Conservation (phyloP, 2,888 invertebrate species). For the Chymomyza amoena region DNA sequence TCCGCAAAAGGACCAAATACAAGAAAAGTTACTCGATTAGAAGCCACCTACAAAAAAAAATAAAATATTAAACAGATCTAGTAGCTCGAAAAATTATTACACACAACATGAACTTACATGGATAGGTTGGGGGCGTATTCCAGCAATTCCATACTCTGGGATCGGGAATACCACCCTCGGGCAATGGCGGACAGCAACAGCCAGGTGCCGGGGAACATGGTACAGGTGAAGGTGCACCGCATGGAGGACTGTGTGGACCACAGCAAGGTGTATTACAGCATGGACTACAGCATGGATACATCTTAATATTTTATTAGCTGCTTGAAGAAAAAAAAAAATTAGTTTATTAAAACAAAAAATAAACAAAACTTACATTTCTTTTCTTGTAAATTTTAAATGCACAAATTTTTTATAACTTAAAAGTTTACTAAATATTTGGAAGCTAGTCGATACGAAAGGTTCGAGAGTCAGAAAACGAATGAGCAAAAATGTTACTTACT, state of each 20-base stretch:
- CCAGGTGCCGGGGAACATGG: slow-evolving; percentile 72
- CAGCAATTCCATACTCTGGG: slow-evolving; percentile 76
- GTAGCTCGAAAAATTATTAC: too few relatives aligned
- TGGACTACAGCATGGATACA: slow-evolving; percentile 65
- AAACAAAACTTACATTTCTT: slow-evolving; percentile 11
- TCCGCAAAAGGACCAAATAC: too few relatives aligned
- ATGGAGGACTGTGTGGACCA: slow-evolving; percentile 51
- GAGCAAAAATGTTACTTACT: slow-evolving; percentile 12
- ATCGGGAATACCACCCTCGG: slow-evolving; percentile 74
- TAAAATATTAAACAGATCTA: too few relatives aligned
- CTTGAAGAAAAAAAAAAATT: not conserved
- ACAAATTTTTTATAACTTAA: slow-evolving; percentile 36
- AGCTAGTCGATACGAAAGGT: slow-evolving; percentile 53
- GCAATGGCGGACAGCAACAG: slow-evolving; percentile 69
- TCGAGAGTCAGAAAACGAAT: slow-evolving; percentile 60
- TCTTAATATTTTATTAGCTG: slow-evolving; percentile 48
- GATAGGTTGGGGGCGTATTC: slow-evolving; percentile 79
- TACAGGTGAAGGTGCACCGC: slow-evolving; percentile 69
- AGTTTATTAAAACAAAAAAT: not conserved
- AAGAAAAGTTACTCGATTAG: not conserved
- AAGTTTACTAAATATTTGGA: slow-evolving; percentile 27
- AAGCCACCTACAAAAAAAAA: not conserved
- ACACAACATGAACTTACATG: slow-evolving; percentile 61
- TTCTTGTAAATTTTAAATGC: slow-evolving; percentile 29
- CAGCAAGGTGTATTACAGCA: slow-evolving; percentile 43